phyloP scores from a whole-genome alignment of 2,113 vertebrate genomes.

The Oryzias curvinotus region DNA sequence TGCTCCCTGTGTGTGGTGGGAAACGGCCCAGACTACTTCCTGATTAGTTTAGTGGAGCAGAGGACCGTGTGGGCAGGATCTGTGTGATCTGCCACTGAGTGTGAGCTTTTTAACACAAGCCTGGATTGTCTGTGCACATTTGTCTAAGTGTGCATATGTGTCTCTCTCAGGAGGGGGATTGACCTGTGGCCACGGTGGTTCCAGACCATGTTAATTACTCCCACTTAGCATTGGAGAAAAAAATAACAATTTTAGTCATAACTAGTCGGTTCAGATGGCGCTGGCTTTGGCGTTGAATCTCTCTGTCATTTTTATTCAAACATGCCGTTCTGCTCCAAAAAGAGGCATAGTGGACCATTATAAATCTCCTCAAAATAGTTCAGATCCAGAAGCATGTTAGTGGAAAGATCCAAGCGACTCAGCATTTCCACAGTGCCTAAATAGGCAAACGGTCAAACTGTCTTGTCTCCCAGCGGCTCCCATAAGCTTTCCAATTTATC shows the following conservation, averaged over 20 bases:
- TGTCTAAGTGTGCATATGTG: conserved; percentile 17
- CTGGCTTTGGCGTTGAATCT: conserved; percentile 24
- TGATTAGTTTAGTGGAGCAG: conserved; percentile 69
- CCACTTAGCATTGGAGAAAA: conserved; percentile 66
- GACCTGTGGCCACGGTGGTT: conserved; percentile 63
- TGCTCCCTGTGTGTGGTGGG: conserved; percentile 50
- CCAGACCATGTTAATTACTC: conserved; percentile 74
- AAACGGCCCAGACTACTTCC: conserved; percentile 67
- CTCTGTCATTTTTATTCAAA: conserved; percentile 34
- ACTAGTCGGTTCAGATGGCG: conserved; percentile 52
- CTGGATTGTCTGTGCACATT: conserved; percentile 4
- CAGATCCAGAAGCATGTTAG: conserved; percentile 17
- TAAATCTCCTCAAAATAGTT: conserved; percentile 35
- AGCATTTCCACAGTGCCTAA: conserved; percentile 28
- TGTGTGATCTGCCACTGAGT: conserved; percentile 36
- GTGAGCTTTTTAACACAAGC: conserved; percentile 18
- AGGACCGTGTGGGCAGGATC: conserved; percentile 44
- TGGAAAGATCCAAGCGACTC: conserved; percentile 30
- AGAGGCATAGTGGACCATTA: conserved; percentile 37
- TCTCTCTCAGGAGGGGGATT: conserved; percentile 56
- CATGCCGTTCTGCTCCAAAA: conserved; percentile 47
- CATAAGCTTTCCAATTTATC: conserved; percentile 17
- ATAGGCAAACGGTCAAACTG: conserved; percentile 2
- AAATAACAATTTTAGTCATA: conserved; percentile 66
- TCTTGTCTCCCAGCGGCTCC: not conserved